Evolutionary conservation across 2,888 invertebrate genomes (phyloP).

Genomic region (Zhuqinia jingwanae): DNA sequence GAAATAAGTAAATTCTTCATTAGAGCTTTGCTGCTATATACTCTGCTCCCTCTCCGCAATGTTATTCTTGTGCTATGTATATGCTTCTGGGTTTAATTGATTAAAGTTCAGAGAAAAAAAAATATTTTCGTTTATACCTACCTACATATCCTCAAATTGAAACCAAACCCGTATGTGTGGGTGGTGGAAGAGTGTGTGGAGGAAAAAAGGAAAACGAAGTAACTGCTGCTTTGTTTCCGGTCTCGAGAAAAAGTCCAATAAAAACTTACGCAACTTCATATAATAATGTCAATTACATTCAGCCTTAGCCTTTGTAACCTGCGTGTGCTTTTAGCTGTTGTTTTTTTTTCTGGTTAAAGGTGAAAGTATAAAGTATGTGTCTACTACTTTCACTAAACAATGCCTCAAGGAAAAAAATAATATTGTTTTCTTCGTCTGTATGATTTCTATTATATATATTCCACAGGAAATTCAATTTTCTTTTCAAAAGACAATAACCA

Average conservation of each 20-base stretch:
- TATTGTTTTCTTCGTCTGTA: not conserved
- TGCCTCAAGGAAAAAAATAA: not conserved
- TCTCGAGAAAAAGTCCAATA: constrained; percentile 5
- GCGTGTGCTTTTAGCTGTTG: not conserved
- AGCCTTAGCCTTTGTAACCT: not conserved
- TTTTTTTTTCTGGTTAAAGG: no score
- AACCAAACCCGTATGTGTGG: no score
- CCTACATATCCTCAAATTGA: not conserved
- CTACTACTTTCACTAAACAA: no score
- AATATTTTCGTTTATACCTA: not conserved
- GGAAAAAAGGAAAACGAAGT: not conserved
- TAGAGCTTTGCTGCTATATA: no score
- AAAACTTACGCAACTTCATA: constrained; percentile 19
- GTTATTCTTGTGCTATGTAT: not conserved
- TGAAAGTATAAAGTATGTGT: no score
- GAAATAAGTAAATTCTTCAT: constrained; percentile 54
- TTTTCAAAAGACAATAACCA: constrained; percentile 5
- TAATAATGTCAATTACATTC: not conserved
- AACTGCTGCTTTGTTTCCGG: constrained; percentile 16
- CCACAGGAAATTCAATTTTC: constrained; percentile 36
- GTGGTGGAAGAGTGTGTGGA: no score
- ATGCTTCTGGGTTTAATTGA: constrained; percentile 40
- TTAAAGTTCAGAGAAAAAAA: constrained; percentile 25
- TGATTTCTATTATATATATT: constrained; percentile 22
- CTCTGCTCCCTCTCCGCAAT: not conserved